These are phyloP conservation scores for Macquaria ambigua DNA, from an alignment of 2,113 vertebrate species.

Conservation along the genomic window DNA sequence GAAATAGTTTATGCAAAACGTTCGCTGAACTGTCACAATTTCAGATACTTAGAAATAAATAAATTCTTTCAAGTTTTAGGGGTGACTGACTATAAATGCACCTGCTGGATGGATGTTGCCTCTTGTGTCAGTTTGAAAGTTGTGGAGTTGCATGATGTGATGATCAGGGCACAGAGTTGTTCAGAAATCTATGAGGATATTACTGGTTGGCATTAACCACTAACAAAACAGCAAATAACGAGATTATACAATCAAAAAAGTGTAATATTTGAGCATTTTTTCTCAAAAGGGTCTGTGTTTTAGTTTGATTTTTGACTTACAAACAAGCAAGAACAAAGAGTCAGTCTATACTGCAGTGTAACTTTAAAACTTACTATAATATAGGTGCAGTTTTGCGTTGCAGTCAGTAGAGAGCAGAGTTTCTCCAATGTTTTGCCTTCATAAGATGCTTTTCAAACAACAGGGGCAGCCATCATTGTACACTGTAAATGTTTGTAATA, in stretches of 20 bases:
- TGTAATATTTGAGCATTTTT: background rate
- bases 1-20: background rate
- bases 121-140: background rate
- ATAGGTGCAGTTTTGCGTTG: conserved; percentile 40
- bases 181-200: background rate
- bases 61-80: background rate
- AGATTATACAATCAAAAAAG: background rate
- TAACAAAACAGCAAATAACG: background rate
- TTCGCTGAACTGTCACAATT: background rate
- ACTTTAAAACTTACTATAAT: background rate
- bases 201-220: background rate
- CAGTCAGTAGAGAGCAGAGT: conserved; percentile 71
- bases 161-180: background rate
- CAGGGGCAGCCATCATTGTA: background rate
- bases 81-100: too few relatives aligned
- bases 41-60: background rate
- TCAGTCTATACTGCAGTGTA: background rate
- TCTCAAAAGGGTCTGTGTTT: background rate
- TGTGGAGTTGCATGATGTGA: background rate
- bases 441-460: background rate
- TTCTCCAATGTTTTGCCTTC: conserved; percentile 1
- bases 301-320: background rate
- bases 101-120: background rate
- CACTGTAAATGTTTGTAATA: background rate
- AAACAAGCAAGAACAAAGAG: background rate